These are phyloP conservation scores for Lasioglossum villosulum DNA, from an alignment of 2,888 invertebrate species.

Conservation along the genomic window DNA sequence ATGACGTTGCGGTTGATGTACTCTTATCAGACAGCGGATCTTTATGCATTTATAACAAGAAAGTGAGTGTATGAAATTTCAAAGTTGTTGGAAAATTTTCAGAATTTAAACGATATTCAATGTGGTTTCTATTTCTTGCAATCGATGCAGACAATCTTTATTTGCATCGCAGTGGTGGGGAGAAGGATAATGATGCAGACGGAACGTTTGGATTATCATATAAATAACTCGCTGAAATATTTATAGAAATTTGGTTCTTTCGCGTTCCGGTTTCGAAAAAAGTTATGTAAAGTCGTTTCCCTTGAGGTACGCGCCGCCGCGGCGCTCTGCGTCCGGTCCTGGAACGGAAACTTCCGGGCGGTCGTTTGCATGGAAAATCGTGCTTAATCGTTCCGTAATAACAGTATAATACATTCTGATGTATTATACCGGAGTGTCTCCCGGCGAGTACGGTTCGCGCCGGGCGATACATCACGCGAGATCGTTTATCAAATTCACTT, in stretches of 20 bases:
- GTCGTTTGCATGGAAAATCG: slow-evolving; percentile 29
- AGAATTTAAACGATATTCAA: too few relatives aligned
- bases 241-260: background rate
- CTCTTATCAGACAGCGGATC: background rate
- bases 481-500: slow-evolving; percentile 53
- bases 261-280: background rate
- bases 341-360: background rate
- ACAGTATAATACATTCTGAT: slow-evolving; percentile 14
- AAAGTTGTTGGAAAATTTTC: too few relatives aligned
- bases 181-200: background rate
- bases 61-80: too few relatives aligned
- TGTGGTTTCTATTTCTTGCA: too few relatives aligned
- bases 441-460: background rate
- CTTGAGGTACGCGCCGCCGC: background rate
- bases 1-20: background rate
- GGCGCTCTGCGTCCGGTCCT: background rate
- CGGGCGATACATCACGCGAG: slow-evolving; percentile 44
- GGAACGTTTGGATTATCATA: background rate
- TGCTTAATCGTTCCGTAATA: slow-evolving; percentile 38
- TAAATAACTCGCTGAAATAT: slow-evolving; percentile 1
- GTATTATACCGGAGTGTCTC: slow-evolving; percentile 24
- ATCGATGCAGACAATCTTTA: too few relatives aligned
- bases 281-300: background rate
- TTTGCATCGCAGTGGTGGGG: background rate
- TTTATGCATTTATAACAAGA: too few relatives aligned